Evolutionary conservation across 30 jellyfish, hydroid and myxozoan genomes (phyloP).

Genomic region (Mastigias papua): DNA sequence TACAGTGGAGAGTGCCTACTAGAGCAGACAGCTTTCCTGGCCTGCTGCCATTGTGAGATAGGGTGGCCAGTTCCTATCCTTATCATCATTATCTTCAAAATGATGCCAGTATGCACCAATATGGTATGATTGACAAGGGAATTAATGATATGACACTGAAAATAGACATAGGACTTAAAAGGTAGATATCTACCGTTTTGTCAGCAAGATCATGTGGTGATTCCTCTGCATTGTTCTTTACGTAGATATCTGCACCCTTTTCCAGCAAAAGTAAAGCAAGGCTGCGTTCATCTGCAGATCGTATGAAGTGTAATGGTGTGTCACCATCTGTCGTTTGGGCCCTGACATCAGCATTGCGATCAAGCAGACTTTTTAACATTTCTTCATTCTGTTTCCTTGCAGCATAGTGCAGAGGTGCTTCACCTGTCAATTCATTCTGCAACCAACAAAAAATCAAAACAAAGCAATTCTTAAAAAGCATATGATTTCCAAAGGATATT

Average conservation of each 20-base stretch:
- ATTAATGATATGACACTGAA: too few species aligned
- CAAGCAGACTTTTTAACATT: slow-evolving; percentile 41
- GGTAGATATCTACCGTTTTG: slow-evolving; percentile 43
- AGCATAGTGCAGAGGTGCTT: slow-evolving; percentile 70
- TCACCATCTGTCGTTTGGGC: slow-evolving; percentile 59
- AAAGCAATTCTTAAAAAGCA: too few species aligned
- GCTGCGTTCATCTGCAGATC: slow-evolving; percentile 23
- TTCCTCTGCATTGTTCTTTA: slow-evolving; percentile 22
- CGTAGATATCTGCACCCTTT: slow-evolving; percentile 58
- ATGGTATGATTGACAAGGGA: too few species aligned
- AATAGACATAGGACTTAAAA: background rate
- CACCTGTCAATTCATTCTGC: slow-evolving; percentile 48
- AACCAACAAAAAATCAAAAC: too few species aligned
- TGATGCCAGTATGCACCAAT: too few species aligned
- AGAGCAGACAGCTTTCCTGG: too few species aligned
- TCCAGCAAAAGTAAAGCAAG: slow-evolving; percentile 18
- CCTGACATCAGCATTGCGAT: slow-evolving; percentile 71
- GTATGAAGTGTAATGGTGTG: slow-evolving; percentile 56
- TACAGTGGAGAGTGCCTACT: too few species aligned
- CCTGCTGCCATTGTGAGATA: too few species aligned
- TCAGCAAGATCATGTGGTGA: slow-evolving; percentile 69
- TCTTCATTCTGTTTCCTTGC: slow-evolving; percentile 47
- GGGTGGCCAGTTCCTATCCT: too few species aligned
- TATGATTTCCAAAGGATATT: too few species aligned
- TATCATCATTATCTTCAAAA: too few species aligned